These are phyloP conservation scores for Eretmochelys imbricata DNA, from an alignment of 2,113 vertebrate species.

Conservation along the genomic window DNA sequence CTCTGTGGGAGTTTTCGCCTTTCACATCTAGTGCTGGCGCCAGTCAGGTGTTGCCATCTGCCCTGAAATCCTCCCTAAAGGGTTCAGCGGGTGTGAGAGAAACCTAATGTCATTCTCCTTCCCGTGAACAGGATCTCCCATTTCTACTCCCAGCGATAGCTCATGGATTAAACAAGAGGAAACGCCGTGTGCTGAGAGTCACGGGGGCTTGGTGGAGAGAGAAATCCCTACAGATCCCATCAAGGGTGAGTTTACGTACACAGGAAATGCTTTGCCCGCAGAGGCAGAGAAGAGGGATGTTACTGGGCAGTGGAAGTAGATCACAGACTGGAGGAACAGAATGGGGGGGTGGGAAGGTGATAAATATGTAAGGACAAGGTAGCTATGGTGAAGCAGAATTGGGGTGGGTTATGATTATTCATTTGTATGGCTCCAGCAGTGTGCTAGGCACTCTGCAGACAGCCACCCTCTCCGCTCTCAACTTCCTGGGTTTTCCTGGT, in stretches of 20 bases:
- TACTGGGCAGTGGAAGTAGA: too few species aligned
- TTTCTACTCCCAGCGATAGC: conserved; percentile 74
- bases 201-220: conserved; percentile 73
- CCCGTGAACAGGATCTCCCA: conserved; percentile 65
- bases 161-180: conserved; percentile 80
- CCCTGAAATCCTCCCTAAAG: neutral
- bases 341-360: too few species aligned
- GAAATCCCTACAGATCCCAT: conserved; percentile 64
- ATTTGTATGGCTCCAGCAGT: too few species aligned
- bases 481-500: neutral
- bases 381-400: too few species aligned
- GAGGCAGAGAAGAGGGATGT: neutral
- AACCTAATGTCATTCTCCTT: neutral
- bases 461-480: too few species aligned
- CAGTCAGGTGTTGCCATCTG: fast-evolving
- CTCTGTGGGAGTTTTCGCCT: fast-evolving
- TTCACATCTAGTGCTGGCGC: fast-evolving
- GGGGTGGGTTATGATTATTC: too few species aligned
- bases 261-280: neutral
- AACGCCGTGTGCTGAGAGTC: conserved; percentile 69
- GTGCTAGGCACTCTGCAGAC: too few species aligned
- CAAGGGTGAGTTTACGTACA: conserved; percentile 59
- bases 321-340: too few species aligned
- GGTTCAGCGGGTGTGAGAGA: neutral
- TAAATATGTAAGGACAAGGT: too few species aligned